Conservation (phyloP, 2,888 invertebrate genomes). For the Lithophane ornitopus region DNA sequence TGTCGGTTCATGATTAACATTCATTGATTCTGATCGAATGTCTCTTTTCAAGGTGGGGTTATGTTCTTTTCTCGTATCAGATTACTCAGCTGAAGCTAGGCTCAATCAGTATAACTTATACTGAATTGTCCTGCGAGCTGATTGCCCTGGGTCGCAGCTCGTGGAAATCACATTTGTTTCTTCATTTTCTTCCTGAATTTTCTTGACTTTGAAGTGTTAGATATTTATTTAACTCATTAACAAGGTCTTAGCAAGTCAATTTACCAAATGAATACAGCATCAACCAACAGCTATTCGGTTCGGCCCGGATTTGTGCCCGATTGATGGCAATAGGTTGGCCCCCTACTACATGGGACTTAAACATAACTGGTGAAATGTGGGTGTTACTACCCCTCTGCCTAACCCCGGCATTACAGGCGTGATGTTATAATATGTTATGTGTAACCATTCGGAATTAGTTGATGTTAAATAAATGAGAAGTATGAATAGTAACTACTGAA, state of each 20-base stretch:
- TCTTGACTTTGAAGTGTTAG: neutral
- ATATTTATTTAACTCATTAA: neutral
- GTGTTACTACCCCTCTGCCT: neutral
- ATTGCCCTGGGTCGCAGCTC: too few species aligned
- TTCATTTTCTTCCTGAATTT: neutral
- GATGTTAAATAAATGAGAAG: neutral
- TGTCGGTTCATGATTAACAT: conserved; percentile 55
- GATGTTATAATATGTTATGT: neutral
- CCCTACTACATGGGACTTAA: neutral
- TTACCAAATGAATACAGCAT: neutral
- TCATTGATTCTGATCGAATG: conserved; percentile 53
- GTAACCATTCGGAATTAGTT: neutral
- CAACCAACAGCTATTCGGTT: neutral
- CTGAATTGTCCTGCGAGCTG: neutral
- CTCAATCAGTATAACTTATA: neutral
- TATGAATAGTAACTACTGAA: neutral
- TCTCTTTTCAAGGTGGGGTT: conserved; percentile 18
- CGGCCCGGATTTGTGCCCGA: neutral
- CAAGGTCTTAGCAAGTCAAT: neutral
- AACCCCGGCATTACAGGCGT: neutral
- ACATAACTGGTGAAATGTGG: neutral
- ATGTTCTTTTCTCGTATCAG: neutral
- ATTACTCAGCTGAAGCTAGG: neutral
- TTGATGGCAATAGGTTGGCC: neutral
- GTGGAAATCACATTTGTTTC: neutral